Percentiles rank a stretch among this genome's conserved stretches.
These are phyloP conservation scores for Tiliacea aurago DNA, from an alignment of 2,888 invertebrate genomes.

Conservation along the genomic window DNA sequence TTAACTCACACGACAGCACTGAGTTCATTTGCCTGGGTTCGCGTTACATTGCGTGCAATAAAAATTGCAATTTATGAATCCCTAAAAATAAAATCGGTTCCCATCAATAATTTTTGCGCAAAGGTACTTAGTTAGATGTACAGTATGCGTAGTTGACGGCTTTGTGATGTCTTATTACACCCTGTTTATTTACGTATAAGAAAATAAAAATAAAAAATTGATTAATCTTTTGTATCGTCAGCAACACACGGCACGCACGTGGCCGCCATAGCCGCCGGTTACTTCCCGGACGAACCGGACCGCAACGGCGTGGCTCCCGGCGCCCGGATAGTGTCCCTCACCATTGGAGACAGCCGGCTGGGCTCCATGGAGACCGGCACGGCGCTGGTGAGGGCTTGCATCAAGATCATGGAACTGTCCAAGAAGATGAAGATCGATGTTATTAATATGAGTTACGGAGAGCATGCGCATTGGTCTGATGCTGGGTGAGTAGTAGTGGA, in stretches of 20 bases:
- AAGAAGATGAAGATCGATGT: conserved; percentile 93
- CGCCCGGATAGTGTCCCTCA: conserved; percentile 97
- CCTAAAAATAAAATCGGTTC: too few species aligned
- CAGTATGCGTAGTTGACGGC: too few species aligned
- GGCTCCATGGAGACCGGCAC: conserved; percentile 99
- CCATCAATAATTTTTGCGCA: too few species aligned
- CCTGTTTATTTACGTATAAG: too few species aligned
- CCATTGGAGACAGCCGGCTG: conserved; percentile 97
- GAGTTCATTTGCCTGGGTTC: too few species aligned
- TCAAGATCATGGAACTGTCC: conserved; percentile 94
- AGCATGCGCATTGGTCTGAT: conserved; percentile 97
- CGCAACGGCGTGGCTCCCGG: conserved; percentile 99
- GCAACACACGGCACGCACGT: conserved; percentile 99
- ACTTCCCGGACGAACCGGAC: conserved; percentile 96
- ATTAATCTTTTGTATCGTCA: conserved; percentile 44
- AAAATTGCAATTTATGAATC: too few species aligned
- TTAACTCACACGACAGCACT: too few species aligned
- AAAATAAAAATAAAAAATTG: background rate
- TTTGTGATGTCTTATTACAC: too few species aligned
- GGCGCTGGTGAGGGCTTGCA: conserved; percentile 97
- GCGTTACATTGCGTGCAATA: too few species aligned
- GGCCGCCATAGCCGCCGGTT: conserved; percentile 98
- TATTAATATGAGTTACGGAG: conserved; percentile 99
- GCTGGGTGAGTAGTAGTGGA: conserved; percentile 92
- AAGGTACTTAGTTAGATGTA: too few species aligned